These are phyloP conservation scores for Bucco capensis DNA, from an alignment of 2,113 vertebrate genomes.

Conservation along the genomic window DNA sequence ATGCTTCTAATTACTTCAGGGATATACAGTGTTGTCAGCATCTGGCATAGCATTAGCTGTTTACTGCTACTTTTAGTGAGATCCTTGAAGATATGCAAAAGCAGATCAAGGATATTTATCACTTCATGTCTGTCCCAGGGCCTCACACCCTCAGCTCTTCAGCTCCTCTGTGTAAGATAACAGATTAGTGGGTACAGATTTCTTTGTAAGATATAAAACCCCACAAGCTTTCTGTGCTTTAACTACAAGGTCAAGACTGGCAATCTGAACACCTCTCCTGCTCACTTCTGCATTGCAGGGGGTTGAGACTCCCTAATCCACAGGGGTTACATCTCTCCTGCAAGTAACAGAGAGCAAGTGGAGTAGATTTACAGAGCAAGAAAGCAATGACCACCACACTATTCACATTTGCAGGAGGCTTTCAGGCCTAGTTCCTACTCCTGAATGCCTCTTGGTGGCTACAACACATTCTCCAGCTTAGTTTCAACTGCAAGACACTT, in stretches of 20 bases:
- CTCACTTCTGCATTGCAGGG: not conserved
- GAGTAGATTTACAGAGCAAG: not conserved
- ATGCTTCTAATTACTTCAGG: not conserved
- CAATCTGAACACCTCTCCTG: not conserved
- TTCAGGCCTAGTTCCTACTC: not conserved
- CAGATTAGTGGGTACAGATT: not conserved
- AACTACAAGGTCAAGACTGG: not conserved
- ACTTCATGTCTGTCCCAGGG: not conserved
- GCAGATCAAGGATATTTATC: not conserved
- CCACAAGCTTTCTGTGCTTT: not conserved
- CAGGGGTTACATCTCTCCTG: not conserved
- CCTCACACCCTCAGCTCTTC: not conserved
- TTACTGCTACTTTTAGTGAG: not conserved
- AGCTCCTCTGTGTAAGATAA: not conserved
- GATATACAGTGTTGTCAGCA: not conserved
- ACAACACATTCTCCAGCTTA: not conserved
- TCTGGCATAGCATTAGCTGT: not conserved
- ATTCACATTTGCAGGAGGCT: not conserved
- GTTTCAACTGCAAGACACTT: not conserved
- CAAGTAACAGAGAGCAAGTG: rapidly evolving
- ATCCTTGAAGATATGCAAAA: not conserved
- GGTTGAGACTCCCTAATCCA: not conserved
- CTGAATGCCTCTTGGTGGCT: not conserved
- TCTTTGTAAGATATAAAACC: not conserved
- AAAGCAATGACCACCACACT: rapidly evolving